These are phyloP conservation scores for Apostichopus japonicus DNA, from an alignment of 35 echinoderm and acorn worm species.

Conservation along the genomic window DNA sequence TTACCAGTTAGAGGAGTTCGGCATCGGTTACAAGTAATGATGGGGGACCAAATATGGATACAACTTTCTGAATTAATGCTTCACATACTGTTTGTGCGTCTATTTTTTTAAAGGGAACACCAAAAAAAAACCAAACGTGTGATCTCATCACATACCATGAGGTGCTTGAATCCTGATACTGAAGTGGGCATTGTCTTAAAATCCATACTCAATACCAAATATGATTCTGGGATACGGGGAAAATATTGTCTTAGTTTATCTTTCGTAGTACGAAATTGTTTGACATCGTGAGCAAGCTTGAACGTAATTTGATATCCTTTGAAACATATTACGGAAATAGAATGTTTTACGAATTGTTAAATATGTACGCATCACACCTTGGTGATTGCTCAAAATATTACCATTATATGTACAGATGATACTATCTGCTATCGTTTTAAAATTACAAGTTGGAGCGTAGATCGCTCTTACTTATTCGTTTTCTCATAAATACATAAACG, in stretches of 20 bases:
- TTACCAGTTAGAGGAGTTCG: constrained; percentile 47
- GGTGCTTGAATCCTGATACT: too few relatives aligned
- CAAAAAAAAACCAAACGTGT: constrained; percentile 1
- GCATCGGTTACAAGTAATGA: background rate
- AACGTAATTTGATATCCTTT: constrained; percentile 46
- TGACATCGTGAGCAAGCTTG: constrained; percentile 19
- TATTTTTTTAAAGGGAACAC: background rate
- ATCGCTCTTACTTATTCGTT: too few relatives aligned
- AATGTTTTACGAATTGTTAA: constrained; percentile 49
- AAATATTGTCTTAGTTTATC: background rate
- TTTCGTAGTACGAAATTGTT: too few relatives aligned
- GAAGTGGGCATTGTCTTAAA: too few relatives aligned
- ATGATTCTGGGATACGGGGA: constrained; percentile 49
- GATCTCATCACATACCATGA: constrained; percentile 38
- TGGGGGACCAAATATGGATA: background rate
- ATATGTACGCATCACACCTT: constrained; percentile 67
- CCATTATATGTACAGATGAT: constrained; percentile 55
- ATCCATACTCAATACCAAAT: constrained; percentile 57
- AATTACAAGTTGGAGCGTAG: constrained; percentile 57
- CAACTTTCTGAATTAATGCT: background rate
- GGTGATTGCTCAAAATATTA: constrained; percentile 55
- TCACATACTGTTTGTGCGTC: constrained; percentile 6
- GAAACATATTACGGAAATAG: constrained; percentile 48
- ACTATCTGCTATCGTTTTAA: constrained; percentile 32
- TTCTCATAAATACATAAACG: too few relatives aligned